Conservation (phyloP, 53 echinoderm and acorn worm species). For the Actinopyga echinites region DNA sequence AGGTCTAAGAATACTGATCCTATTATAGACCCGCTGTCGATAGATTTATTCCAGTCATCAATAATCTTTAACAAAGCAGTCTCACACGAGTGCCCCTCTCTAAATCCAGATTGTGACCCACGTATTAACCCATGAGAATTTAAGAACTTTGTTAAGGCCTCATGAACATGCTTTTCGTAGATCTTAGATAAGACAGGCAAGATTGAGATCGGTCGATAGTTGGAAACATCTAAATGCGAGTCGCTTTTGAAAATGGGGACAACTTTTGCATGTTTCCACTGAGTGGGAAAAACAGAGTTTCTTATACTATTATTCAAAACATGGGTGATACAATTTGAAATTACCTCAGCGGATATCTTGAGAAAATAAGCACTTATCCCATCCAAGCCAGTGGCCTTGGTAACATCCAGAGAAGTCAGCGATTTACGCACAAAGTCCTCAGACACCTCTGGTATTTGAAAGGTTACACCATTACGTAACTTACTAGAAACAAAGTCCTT, state of each 20-base stretch:
- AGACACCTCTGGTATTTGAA: background rate
- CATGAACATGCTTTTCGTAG: background rate
- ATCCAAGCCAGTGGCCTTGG: constrained; percentile 13
- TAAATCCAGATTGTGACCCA: no score
- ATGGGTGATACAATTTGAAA: constrained; percentile 4
- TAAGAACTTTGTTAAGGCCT: background rate
- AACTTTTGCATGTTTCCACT: constrained; percentile 22
- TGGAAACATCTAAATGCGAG: background rate
- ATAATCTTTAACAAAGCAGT: no score
- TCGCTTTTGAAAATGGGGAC: no score
- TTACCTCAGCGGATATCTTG: background rate
- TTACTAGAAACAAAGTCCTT: background rate
- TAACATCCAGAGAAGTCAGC: background rate
- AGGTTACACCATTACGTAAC: background rate
- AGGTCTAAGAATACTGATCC: constrained; percentile 13
- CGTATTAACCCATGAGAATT: constrained; percentile 4
- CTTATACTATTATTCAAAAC: no score
- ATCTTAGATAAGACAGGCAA: constrained; percentile 32
- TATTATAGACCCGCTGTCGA: constrained; percentile 4
- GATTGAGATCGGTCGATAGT: constrained; percentile 1
- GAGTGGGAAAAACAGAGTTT: background rate
- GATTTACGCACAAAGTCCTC: background rate
- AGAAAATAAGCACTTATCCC: background rate
- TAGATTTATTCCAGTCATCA: constrained; percentile 35
- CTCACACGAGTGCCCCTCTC: constrained; percentile 6